A percentile compares a stretch with the other conserved stretches of the same genome.
These are phyloP conservation scores for Dryococelus australis DNA, from an alignment of 2,888 invertebrate genomes.

Conservation along the genomic window DNA sequence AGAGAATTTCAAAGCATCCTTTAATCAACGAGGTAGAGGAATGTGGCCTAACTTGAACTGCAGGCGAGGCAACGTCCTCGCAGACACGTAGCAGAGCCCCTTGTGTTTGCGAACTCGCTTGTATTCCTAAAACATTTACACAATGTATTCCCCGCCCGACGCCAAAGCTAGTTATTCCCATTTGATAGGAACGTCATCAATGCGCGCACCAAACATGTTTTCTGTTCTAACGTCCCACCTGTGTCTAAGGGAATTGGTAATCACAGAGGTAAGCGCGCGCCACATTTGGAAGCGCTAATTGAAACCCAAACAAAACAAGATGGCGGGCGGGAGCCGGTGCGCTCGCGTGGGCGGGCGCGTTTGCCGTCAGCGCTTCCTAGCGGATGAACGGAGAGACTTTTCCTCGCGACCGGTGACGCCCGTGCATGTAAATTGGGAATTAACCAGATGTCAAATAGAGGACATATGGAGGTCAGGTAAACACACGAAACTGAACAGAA, in stretches of 20 bases:
- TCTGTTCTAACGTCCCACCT: not conserved
- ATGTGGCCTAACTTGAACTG: not conserved
- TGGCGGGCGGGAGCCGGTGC: not conserved
- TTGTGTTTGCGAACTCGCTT: not conserved
- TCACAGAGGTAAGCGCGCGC: not conserved
- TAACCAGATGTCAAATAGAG: constrained; percentile 37
- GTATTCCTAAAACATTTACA: constrained; percentile 8
- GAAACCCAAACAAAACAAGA: constrained; percentile 30
- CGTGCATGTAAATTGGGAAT: constrained; percentile 41
- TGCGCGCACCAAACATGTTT: not conserved
- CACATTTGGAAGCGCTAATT: constrained; percentile 25
- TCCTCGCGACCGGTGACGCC: not conserved
- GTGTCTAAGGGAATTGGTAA: constrained; percentile 24
- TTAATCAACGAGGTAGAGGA: not conserved
- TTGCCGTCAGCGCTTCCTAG: constrained; percentile 3
- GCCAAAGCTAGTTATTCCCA: not conserved
- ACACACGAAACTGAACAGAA: not conserved
- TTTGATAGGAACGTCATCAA: not conserved
- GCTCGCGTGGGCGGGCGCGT: not conserved
- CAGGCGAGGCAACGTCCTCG: not conserved
- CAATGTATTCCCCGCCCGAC: not conserved
- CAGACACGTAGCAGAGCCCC: not conserved
- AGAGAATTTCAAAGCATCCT: not conserved
- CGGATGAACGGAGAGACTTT: not conserved
- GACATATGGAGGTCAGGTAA: constrained; percentile 28